Evolutionary conservation across 2,113 vertebrate species (phyloP), one percentile per base, ranked within the genome.

Genomic region (Abramis brama): DNA sequence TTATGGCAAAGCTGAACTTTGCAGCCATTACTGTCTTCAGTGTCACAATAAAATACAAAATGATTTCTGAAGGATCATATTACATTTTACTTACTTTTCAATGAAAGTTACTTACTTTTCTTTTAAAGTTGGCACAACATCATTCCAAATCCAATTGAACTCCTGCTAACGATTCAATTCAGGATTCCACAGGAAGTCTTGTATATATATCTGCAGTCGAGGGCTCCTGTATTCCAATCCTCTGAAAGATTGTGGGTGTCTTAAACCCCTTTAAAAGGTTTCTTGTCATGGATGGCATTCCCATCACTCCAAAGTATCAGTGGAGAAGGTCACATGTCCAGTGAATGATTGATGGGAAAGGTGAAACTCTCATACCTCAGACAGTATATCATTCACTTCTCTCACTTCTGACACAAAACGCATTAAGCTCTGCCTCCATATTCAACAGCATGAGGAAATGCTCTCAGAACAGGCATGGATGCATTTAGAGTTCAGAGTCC

Each of bases 301-400:
- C 57, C 78, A 82, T 87, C 86, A 87, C 70, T 85, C 83, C 78
- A 50, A 66, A 87, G 59, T 75, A 70, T 68, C 66, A 81, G 83
- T 23, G 50, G 76, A 73, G 82, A 87, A 85, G 86, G 86, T 87
- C 83, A 87, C 66, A 73, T 76, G 76, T 85, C 86, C 33, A 27
- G 71, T 12, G 6, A 64, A 57, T 85, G 86, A 87, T 85, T 87
- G 86, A 87, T 87, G 57, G 57, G 15, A 33, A 73, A 87, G 83
- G 86, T 87, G 83, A 84, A 87, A 78, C 55, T 87, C 82, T 87
- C 82, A 83, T 43, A 50, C 15, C 76, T 83, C 36, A 36, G 66
- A 66, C 59, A 62, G 60, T 78, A 64, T 43, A 87, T 87, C 86
- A 87, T 84, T 87, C 77, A 87, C 74, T 76, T 59, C 86, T 81